Base-by-base conservation (phyloP, 1,140 invertebrate genomes). In the Meloidogyne chitwoodi region DNA sequence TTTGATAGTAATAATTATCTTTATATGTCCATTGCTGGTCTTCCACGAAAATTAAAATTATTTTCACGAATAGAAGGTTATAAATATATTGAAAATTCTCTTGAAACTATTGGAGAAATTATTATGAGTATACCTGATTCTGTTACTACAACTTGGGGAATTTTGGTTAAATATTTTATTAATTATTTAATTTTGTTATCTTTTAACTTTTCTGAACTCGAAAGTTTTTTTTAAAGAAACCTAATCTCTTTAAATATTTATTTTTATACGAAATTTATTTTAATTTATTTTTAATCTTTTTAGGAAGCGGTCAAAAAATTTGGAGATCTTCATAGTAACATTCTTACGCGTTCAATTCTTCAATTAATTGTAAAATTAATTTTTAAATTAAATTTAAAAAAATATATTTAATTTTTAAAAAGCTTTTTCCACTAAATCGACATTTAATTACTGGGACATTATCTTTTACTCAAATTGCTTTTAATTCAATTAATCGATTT, bases 1-100 rank as follows among this genome's bases (percentile, higher is more conserved):
- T 98, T 98, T 89, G 94, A 97, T 86, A 94, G 95, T 26, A 91
- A 95, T 87, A 92, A 96, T 44, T 97, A 97, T 89, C 94, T 96
- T 88, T 91, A 95, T 79, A 90, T 96, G 38, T 89, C 97, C 34
- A 95, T 95, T 56, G 95, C 95, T 0, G 96, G 95, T n/a, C 98
- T 98, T 90, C 96, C 96, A 12, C 90, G 95, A 1, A 97, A 96
- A 88, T 95, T 94, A 1, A 93, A 93, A 88, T 95, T 98, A 81
- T 93, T 93, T 80, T 92, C 92, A 66, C 90, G 93, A 56, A 87
- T 90, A 41, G 93, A 95, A 83, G 92, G 94, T 34, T 88, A 95
- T 77, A 90, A 91, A 81, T 96, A 96, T 88, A 91, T 96, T 82
- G 91, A 93, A 80, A 91, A 93, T 82, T 90, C 95, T 80, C 89